Base-by-base conservation (phyloP, 2,797 vertebrate species). In the Zalophus californianus region DNA sequence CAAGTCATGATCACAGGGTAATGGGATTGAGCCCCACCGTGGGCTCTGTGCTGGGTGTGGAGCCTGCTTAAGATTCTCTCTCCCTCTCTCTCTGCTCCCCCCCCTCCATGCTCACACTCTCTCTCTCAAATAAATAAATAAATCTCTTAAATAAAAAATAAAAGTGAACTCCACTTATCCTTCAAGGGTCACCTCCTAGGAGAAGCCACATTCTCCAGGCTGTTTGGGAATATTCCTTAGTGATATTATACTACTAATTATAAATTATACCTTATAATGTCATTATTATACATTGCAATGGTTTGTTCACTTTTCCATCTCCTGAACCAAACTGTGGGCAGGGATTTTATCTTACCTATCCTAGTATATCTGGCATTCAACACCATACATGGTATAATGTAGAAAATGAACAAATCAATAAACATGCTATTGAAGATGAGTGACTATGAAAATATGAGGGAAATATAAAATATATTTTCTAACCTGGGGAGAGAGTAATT, bases 231-330 rank as follows among this genome's bases (percentile, higher is more conserved):
- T 79, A 38, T 38, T 90, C 75, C 68, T 68, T 50, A n/a, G 80
- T 60, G 66, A 85, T 91, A 62, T 60, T 35, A 72, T 80, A 73
- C 15, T 58, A 20, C 4, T 56, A 41, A 29, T 58, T 58, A 73
- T 56, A 79, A 70, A 64, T 29, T 41, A 29, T 58, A 38, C 38
- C 50, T 25, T 80, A 8, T 86, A 82, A 80, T 54, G 44, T 82
- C 29, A 66, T 80, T 82, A 60, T 90, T 79, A 44, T 41, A 86
- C 21, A 62, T 5, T 48, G 66, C 78, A 52, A 52, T 77, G 54
- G 68, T 86, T 68, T 93, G 29, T 93, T 90, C 38, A 18, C 58
- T 86, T 94, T 86, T 86, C 75, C 54, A 58, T 89, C 52, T 86
- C 79, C 50, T 79, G 32, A 89, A 92, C 13, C 13, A 90, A 85